Conservation (phyloP, 2,797 vertebrate species). For the Sciurus vulgaris region DNA sequence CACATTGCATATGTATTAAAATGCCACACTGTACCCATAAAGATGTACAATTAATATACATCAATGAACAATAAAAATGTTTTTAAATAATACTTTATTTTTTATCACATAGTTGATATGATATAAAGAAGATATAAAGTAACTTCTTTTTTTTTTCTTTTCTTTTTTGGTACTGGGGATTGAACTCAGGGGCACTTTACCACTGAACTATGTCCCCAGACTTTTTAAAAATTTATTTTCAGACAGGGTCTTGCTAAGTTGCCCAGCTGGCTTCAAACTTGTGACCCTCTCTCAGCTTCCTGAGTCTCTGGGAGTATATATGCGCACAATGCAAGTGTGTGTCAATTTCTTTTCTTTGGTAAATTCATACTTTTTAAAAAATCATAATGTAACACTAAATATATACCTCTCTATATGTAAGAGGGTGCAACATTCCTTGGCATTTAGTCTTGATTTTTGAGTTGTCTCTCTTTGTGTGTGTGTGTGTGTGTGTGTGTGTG, state of each 20-base stretch:
- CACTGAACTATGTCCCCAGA: no score
- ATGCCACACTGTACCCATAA: not conserved
- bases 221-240: no score
- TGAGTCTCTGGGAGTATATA: no score
- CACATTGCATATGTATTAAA: not conserved
- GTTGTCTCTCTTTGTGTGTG: slow-evolving; percentile 27
- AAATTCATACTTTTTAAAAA: slow-evolving; percentile 33
- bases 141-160: slow-evolving; percentile 32
- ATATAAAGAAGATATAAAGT: slow-evolving; percentile 21
- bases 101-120: slow-evolving; percentile 19
- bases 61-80: slow-evolving; percentile 12
- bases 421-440: not conserved
- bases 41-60: not conserved
- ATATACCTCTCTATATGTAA: not conserved
- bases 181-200: no score
- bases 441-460: slow-evolving; percentile 64
- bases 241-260: no score
- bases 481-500: not conserved
- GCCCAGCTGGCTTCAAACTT: no score
- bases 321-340: no score
- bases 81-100: slow-evolving; percentile 30
- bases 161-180: no score
- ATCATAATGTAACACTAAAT: slow-evolving; percentile 16
- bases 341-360: not conserved
- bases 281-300: no score